Evolutionary conservation across 2,888 invertebrate species (phyloP), one percentile per base, ranked within the genome.

Genomic region (Girardia tigrina): DNA sequence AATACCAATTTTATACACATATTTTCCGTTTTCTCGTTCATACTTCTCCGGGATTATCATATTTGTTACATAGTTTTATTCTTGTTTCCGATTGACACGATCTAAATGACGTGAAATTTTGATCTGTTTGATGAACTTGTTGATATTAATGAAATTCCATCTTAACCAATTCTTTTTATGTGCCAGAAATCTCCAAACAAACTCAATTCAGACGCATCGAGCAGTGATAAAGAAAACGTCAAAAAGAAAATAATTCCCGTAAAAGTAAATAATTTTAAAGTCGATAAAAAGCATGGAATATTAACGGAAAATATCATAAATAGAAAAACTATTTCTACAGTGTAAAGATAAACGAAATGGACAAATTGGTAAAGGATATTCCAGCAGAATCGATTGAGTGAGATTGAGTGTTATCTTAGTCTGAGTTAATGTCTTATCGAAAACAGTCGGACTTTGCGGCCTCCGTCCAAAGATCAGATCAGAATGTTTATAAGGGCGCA

Each of bases 401-500:
- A 80, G 80, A 79, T 27, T 23, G 26, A 26, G 26, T 75, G 16
- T 28, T 4, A 2, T 8, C 20, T 74, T 27, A 16, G 72, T 28
- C 16, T 70, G 2, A 23, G 28, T 14, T 75, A 23, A n/a, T 16
- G 1, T 75, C n/a, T n/a, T n/a, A n/a, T n/a, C n/a, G n/a, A n/a
- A n/a, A n/a, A n/a, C 78, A 83, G 83, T 8, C 80, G 83, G 71
- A 77, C 78, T 69, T 80, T 80, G 20, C 80, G 80, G 29, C 79
- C 81, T 4, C 83, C 83, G 36, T 80, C 82, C 4, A 84, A 83
- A 75, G 84, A 84, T 42, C 78, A 82, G n/a, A 76, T 84, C 20
- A 80, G 83, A n/a, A 79, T 83, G 72, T 84, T 84, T 78, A 83
- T 85, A 26, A 80, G 84, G 69, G 80, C 83, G 14, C 79, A 81